Percentiles rank a stretch among this genome's conserved stretches.
phyloP scores from a whole-genome alignment of 1,140 invertebrate species.

The Chrysopa pallens region DNA sequence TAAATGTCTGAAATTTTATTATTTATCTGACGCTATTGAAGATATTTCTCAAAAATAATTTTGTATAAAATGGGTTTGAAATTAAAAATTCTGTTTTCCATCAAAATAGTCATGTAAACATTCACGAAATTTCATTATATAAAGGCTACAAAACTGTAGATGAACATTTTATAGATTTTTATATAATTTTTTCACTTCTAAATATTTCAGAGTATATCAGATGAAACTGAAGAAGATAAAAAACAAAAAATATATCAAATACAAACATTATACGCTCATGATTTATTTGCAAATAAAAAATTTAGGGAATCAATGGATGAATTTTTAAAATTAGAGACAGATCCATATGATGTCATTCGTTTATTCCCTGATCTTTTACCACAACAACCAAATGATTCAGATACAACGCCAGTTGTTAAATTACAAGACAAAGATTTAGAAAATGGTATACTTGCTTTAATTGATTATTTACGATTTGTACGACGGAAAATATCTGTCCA shows the following conservation, averaged over 20 bases:
- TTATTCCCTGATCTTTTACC: slow-evolving; percentile 81
- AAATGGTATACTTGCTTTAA: slow-evolving; percentile 71
- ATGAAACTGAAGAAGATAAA: slow-evolving; percentile 67
- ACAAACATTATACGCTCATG: slow-evolving; percentile 75
- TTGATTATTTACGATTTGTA: slow-evolving; percentile 74
- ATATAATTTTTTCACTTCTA: slow-evolving; percentile 6
- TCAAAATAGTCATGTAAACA: too few species aligned
- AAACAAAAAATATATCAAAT: slow-evolving; percentile 67
- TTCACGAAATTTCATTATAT: background rate
- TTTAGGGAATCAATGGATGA: slow-evolving; percentile 82
- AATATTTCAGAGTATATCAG: slow-evolving; percentile 56
- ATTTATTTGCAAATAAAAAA: slow-evolving; percentile 74
- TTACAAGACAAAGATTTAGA: slow-evolving; percentile 74
- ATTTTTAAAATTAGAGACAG: slow-evolving; percentile 74
- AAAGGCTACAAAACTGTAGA: background rate
- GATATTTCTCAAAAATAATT: too few species aligned
- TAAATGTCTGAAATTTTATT: too few species aligned
- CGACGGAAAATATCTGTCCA: slow-evolving; percentile 34
- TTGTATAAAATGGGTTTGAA: too few species aligned
- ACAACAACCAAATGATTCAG: slow-evolving; percentile 31
- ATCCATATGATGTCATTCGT: slow-evolving; percentile 87
- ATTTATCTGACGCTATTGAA: too few species aligned
- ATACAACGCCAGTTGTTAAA: slow-evolving; percentile 28
- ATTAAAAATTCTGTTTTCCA: too few species aligned
- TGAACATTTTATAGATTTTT: background rate